Conservation (phyloP, 37 sponge, comb jelly and placozoan genomes). For the Diacarnus erythraeanus region DNA sequence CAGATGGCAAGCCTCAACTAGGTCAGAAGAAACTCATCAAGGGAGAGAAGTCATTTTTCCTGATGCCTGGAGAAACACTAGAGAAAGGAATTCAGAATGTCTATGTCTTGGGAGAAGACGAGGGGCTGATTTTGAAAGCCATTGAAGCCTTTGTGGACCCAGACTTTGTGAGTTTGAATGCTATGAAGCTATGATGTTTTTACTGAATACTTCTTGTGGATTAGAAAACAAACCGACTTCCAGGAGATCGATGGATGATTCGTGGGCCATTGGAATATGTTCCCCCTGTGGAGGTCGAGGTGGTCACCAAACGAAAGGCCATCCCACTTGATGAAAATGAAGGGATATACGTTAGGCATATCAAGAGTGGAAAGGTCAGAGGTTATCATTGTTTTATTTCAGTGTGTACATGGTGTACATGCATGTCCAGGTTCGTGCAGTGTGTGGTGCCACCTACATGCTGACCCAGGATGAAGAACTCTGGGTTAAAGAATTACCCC, state of each 20-base stretch:
- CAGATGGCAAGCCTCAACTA: conserved; percentile 95
- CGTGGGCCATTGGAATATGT: conserved; percentile 96
- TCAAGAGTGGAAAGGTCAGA: conserved; percentile 93
- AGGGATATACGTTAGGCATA: conserved; percentile 97
- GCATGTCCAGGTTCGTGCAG: conserved; percentile 77
- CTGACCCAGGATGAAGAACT: conserved; percentile 98
- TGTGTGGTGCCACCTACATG: conserved; percentile 97
- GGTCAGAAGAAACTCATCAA: conserved; percentile 98
- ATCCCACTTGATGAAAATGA: conserved; percentile 98
- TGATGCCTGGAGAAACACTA: conserved; percentile 92
- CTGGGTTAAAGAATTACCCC: conserved; percentile 97
- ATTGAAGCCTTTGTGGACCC: conserved; percentile 78
- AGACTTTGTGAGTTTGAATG: conserved; percentile 57
- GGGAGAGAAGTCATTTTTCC: conserved; percentile 99
- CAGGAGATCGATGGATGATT: conserved; percentile 99
- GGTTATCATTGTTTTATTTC: background rate
- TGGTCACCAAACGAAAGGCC: conserved; percentile 92
- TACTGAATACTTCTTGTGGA: background rate
- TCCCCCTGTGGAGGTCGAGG: conserved; percentile 95
- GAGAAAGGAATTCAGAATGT: conserved; percentile 98
- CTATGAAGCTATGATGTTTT: background rate
- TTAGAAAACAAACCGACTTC: conserved; percentile 66
- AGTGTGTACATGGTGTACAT: background rate
- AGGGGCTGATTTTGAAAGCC: conserved; percentile 94
- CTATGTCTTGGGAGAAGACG: conserved; percentile 96